A percentile compares a stretch with the other conserved stretches of the same genome.
Evolutionary conservation across 92 coral and sea anemone genomes (phyloP).

Genomic region (Pocillopora grandis): DNA sequence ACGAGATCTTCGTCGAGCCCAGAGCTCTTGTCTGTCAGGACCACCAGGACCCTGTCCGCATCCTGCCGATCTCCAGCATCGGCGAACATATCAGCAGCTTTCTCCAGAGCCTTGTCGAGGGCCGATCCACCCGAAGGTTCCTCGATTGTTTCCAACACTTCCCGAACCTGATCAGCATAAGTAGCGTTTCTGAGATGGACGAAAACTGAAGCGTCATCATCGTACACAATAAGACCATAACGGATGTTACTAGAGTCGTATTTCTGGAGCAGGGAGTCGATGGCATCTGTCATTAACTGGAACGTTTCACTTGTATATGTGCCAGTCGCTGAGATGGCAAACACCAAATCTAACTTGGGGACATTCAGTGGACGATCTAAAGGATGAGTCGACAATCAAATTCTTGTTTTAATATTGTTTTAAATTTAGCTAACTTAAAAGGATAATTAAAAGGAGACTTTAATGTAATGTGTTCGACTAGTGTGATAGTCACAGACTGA

Average conservation of each 20-base stretch:
- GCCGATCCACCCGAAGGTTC: constrained; percentile 37
- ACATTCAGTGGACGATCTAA: constrained; percentile 64
- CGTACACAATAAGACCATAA: constrained; percentile 21
- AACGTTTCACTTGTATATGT: constrained; percentile 30
- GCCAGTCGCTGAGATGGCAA: constrained; percentile 54
- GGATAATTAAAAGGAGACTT: no score
- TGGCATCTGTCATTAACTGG: constrained; percentile 30
- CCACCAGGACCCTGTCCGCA: constrained; percentile 57
- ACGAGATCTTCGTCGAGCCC: constrained; percentile 39
- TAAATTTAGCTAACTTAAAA: no score
- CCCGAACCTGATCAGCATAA: constrained; percentile 23
- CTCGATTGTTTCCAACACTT: constrained; percentile 35
- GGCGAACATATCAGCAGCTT: constrained; percentile 46
- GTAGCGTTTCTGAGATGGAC: constrained; percentile 45
- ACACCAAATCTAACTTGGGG: constrained; percentile 50
- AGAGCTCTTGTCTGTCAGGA: constrained; percentile 67
- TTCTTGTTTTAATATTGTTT: not conserved
- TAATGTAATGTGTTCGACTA: no score
- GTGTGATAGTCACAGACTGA: no score
- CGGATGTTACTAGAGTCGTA: constrained; percentile 40
- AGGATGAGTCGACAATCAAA: not conserved
- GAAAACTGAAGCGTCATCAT: not conserved
- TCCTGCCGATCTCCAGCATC: constrained; percentile 55
- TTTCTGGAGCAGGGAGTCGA: constrained; percentile 25
- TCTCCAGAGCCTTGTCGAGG: constrained; percentile 47